Evolutionary conservation across 2,797 vertebrate genomes (phyloP).

Genomic region (Cuculus canorus): DNA sequence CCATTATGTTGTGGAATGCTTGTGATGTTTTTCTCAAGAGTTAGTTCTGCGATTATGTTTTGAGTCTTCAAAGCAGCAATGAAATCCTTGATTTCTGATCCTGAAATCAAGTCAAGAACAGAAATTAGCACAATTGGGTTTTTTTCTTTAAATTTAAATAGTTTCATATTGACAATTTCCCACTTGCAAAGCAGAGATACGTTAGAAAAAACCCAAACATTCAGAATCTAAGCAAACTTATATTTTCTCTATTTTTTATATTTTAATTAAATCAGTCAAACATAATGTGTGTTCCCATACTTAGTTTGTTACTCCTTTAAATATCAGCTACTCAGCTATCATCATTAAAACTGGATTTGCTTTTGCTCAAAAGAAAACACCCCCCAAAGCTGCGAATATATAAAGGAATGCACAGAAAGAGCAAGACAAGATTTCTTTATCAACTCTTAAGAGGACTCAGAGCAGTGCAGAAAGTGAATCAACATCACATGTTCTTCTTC

Average conservation of each 20-base stretch:
- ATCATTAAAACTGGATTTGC: not conserved
- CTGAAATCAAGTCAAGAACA: conserved; percentile 67
- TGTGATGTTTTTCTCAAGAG: conserved; percentile 78
- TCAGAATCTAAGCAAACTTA: not conserved
- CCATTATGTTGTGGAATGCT: conserved; percentile 82
- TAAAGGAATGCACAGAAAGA: not conserved
- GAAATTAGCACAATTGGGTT: not conserved
- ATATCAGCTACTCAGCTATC: not conserved
- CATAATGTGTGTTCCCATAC: not conserved
- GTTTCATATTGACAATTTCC: not conserved
- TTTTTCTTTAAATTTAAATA: not conserved
- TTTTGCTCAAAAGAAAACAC: not conserved
- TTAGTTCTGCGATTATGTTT: conserved; percentile 85
- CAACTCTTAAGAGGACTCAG: not conserved
- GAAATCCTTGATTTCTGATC: conserved; percentile 84
- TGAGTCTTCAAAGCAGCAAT: conserved; percentile 83
- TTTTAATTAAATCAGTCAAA: not conserved
- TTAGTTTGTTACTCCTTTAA: not conserved
- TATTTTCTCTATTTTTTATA: not conserved
- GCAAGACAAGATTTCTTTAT: not conserved
- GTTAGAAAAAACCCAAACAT: not conserved
- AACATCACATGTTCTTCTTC: not conserved
- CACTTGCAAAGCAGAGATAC: not conserved
- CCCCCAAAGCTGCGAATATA: not conserved
- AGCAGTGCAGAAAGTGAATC: not conserved